These are phyloP conservation scores for Sebastes steindachneri DNA, from an alignment of 2,797 vertebrate species.

Conservation along the genomic window DNA sequence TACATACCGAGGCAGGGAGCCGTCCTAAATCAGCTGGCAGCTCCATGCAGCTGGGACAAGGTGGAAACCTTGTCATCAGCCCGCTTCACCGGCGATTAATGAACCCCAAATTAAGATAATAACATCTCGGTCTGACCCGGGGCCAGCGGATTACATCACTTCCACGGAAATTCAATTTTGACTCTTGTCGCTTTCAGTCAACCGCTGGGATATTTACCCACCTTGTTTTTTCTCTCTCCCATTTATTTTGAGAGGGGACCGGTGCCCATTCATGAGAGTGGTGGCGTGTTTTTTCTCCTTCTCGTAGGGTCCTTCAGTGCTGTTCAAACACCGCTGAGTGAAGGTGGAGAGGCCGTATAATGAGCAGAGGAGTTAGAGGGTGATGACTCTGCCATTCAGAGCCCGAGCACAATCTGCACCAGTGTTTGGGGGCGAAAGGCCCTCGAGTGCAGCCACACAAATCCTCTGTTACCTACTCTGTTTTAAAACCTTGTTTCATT, in stretches of 20 bases:
- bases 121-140: constrained; percentile 73
- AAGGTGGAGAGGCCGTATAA: constrained; percentile 51
- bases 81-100: constrained; percentile 79
- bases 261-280: constrained; percentile 58
- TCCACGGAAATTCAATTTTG: constrained; percentile 77
- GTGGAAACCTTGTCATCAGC: constrained; percentile 88
- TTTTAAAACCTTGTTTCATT: constrained; percentile 73
- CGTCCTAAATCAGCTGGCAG: constrained; percentile 94
- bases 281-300: constrained; percentile 29
- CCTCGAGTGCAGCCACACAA: constrained; percentile 58
- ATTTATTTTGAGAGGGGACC: constrained; percentile 27
- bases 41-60: constrained; percentile 87
- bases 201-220: constrained; percentile 25
- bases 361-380: constrained; percentile 61
- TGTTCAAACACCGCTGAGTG: constrained; percentile 45
- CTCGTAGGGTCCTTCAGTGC: constrained; percentile 34
- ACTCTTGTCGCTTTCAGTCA: constrained; percentile 55
- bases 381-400: constrained; percentile 57
- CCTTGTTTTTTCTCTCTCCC: constrained; percentile 20
- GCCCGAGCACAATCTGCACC: constrained; percentile 51
- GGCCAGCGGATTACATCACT: constrained; percentile 76
- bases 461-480: constrained; percentile 69
- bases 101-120: constrained; percentile 79
- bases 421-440: constrained; percentile 51
- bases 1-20: constrained; percentile 89